Percentiles rank a stretch among this genome's conserved stretches.
These are phyloP conservation scores for Drosophila helvetica DNA, from an alignment of 2,888 invertebrate species.

Conservation along the genomic window DNA sequence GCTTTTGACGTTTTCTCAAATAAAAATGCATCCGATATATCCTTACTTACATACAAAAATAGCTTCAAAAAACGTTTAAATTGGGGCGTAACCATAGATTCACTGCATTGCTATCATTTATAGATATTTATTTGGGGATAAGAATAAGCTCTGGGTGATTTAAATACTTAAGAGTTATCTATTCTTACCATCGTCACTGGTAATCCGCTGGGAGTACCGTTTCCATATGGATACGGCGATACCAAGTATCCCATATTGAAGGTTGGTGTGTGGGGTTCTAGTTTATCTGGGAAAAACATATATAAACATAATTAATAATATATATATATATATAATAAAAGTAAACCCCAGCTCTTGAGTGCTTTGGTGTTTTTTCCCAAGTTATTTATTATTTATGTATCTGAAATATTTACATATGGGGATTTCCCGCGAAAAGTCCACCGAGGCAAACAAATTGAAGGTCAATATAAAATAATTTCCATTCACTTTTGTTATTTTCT, in stretches of 20 bases:
- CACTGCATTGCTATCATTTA: conserved; percentile 4
- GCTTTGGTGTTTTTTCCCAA: no score
- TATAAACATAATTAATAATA: not conserved
- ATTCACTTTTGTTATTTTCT: no score
- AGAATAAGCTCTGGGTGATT: not conserved
- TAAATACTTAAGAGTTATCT: not conserved
- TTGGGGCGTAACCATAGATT: conserved; percentile 1
- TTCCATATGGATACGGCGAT: conserved; percentile 94
- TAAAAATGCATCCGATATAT: conserved; percentile 12
- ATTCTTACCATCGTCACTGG: conserved; percentile 94
- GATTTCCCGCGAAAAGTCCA: no score
- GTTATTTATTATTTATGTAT: no score
- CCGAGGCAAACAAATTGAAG: no score
- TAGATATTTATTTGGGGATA: not conserved
- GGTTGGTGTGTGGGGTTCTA: conserved; percentile 82
- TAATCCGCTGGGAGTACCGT: conserved; percentile 92
- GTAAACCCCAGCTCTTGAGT: no score
- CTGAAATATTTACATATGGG: no score
- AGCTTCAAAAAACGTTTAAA: not conserved
- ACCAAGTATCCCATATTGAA: conserved; percentile 97
- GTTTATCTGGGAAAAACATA: conserved; percentile 63
- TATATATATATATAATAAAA: no score
- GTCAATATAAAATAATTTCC: no score
- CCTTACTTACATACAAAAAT: not conserved
- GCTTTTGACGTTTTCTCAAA: conserved; percentile 5